phyloP scores from a whole-genome alignment of 2,113 vertebrate species.

The Ailurus styani region DNA sequence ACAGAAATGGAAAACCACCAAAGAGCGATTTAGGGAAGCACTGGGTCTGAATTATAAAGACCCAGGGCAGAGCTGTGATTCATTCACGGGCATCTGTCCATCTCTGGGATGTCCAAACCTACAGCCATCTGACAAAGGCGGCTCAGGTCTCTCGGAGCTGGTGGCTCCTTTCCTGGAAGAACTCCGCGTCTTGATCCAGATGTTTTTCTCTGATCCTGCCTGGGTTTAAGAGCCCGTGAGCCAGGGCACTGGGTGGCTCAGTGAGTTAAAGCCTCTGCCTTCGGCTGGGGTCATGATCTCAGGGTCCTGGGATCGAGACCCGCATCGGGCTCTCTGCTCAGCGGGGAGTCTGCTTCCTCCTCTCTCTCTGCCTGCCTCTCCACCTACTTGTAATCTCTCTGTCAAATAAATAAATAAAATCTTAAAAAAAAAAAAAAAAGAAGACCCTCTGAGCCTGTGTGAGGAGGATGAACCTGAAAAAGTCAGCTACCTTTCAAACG shows the following conservation, averaged over 20 bases:
- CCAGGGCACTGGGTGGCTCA: too few species aligned
- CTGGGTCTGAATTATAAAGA: constrained; percentile 26
- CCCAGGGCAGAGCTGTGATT: background rate
- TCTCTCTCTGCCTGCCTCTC: too few species aligned
- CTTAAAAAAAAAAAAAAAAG: too few species aligned
- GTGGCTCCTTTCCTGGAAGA: background rate
- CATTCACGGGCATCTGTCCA: background rate
- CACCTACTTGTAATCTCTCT: too few species aligned
- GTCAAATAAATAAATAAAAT: too few species aligned
- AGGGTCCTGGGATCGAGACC: too few species aligned
- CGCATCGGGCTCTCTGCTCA: too few species aligned
- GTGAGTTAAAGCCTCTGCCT: too few species aligned
- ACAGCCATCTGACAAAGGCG: rapidly evolving
- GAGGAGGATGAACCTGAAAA: background rate
- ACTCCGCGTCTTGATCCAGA: background rate
- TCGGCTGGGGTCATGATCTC: too few species aligned
- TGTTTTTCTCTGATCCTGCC: background rate
- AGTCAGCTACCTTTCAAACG: background rate
- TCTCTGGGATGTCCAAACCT: background rate
- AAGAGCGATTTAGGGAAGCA: constrained; percentile 4
- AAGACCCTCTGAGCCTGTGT: too few species aligned
- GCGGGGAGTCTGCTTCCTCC: too few species aligned
- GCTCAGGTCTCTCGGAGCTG: background rate
- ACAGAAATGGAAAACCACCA: background rate
- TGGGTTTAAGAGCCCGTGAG: background rate